A percentile compares a stretch with the other conserved stretches of the same genome.
Conservation (phyloP, 2,113 vertebrate genomes). For the Semicossyphus pulcher region DNA sequence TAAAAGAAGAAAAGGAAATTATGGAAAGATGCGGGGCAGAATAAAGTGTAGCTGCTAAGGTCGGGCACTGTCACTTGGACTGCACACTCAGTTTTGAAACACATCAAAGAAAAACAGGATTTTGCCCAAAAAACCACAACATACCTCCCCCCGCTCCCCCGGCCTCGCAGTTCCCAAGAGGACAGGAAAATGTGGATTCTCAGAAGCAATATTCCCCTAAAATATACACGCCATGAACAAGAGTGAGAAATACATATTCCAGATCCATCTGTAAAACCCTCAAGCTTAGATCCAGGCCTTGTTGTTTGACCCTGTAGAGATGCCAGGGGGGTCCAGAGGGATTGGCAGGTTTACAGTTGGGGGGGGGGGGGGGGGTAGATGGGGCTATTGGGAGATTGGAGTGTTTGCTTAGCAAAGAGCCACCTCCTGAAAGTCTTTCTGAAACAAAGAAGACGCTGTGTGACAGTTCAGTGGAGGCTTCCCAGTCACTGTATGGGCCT, state of each 20-base stretch:
- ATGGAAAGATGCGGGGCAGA: constrained; percentile 45
- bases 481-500: constrained; percentile 67
- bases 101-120: constrained; percentile 69
- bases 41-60: constrained; percentile 26
- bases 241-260: constrained; percentile 75
- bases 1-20: constrained; percentile 57
- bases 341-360: constrained; percentile 61
- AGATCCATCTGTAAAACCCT: constrained; percentile 59
- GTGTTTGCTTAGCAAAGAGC: constrained; percentile 65
- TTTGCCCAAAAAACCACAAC: constrained; percentile 66
- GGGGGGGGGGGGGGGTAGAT: constrained; percentile 27
- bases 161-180: constrained; percentile 25
- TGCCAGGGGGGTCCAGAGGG: constrained; percentile 55
- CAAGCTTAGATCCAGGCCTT: constrained; percentile 49
- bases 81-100: constrained; percentile 60
- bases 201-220: constrained; percentile 59
- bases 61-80: constrained; percentile 51
- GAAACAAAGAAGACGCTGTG: constrained; percentile 80
- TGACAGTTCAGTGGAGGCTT: constrained; percentile 71
- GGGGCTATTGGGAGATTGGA: constrained; percentile 23
- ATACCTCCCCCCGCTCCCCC: constrained; percentile 42
- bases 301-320: constrained; percentile 64
- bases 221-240: constrained; percentile 51
- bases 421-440: constrained; percentile 60
- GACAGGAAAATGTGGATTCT: constrained; percentile 70